Evolutionary conservation across 92 coral and sea anemone genomes (phyloP), one percentile per base, ranked within the genome.

Genomic region (Zoanthus sociatus): DNA sequence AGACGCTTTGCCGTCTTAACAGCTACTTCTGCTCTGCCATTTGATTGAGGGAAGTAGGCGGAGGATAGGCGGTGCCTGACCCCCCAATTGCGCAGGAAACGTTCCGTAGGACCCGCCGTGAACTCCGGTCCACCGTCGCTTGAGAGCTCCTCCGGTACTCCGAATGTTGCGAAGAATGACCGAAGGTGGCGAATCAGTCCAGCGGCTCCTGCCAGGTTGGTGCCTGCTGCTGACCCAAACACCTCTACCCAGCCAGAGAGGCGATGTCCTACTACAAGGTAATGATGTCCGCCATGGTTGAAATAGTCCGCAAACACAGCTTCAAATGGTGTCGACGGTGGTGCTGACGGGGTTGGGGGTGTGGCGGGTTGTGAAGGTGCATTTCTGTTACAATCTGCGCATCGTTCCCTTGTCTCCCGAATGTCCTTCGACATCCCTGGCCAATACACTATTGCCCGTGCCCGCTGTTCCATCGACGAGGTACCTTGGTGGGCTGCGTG

Each of bases 271-370:
- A 83, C 89, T 33, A 91, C 92, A 0, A 91, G 77, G 83, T 93
- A 93, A 13, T 90, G 93, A 74, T 46, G 84, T 76, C 93, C 91
- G 16, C 90, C 71, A 50, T 87, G 58, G 87, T 73, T 44, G 85
- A 93, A 91, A 85, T 91, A 91, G 92, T 91, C 94, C 18, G 94
- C 92, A 26, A 89, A 89, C n/a, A 91, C 91, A 15, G 91, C 91
- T 54, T 91, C 92, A 75, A 93, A 90, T 12, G 94, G 96, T 6
- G 89, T 86, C 44, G 92, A 88, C 32, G 94, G 94, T 76, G 86
- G 90, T 63, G 90, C 21, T n/a, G 88, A 30, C 16, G 88, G 90
- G 70, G 69, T 67, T 13, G 26, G 26, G 26, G 26, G 26, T 26
- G 26, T 26, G 26, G 26, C 26, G 26, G 26, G 26, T 26, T 26